A percentile compares a stretch with the other conserved stretches of the same genome.
Evolutionary conservation across 2,888 invertebrate genomes (phyloP).

Genomic region (Hetaerina titia): DNA sequence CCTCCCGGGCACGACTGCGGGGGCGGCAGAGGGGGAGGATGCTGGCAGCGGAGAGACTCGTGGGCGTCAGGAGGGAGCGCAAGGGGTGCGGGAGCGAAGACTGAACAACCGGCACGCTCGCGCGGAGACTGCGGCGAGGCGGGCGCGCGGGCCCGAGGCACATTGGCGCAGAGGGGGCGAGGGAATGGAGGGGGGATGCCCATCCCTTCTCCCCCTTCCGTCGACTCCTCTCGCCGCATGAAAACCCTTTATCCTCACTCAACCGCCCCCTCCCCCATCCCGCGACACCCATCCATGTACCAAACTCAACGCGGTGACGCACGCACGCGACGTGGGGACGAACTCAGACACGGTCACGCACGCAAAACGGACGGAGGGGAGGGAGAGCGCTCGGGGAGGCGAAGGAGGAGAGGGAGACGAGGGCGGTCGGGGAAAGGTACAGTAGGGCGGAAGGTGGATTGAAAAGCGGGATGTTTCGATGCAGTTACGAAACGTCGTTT

Average conservation of each 20-base stretch:
- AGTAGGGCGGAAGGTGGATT: slow-evolving; percentile 11
- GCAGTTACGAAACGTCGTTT: slow-evolving; percentile 10
- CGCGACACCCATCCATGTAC: not conserved
- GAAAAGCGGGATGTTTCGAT: slow-evolving; percentile 29
- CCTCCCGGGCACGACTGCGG: not conserved
- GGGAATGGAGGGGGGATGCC: slow-evolving; percentile 26
- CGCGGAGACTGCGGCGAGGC: not conserved
- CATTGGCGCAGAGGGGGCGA: slow-evolving; percentile 56
- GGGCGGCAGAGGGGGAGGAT: not conserved
- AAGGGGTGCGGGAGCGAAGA: not conserved
- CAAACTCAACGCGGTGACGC: not conserved
- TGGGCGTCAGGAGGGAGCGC: not conserved
- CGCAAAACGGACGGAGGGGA: not conserved
- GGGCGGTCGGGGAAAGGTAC: slow-evolving; percentile 23
- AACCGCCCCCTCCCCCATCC: not conserved
- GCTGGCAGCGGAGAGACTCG: not conserved
- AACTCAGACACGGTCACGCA: not conserved
- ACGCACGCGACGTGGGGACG: not conserved
- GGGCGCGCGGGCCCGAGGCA: slow-evolving; percentile 57
- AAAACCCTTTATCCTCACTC: not conserved
- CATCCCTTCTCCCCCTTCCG: not conserved
- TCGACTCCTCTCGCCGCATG: not conserved
- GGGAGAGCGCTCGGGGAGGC: not conserved
- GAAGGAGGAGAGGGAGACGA: not conserved
- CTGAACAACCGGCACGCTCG: not conserved